A percentile compares a stretch with the other conserved stretches of the same genome.
Evolutionary conservation across 2,113 vertebrate genomes (phyloP).

Genomic region (Python bivittatus): DNA sequence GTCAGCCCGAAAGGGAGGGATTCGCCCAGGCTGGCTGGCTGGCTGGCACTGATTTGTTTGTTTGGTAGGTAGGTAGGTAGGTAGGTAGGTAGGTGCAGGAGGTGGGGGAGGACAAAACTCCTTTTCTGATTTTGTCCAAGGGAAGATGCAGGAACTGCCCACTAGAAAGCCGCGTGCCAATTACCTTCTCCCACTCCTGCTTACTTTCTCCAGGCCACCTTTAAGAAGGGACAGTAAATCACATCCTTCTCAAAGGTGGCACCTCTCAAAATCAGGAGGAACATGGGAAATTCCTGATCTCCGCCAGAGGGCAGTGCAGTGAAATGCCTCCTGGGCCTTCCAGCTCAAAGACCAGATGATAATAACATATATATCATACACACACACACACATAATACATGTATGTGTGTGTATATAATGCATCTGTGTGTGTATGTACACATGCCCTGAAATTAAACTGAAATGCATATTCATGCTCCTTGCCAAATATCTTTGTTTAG

Average conservation of each 20-base stretch:
- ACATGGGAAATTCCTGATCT: neutral
- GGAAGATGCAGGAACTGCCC: fast-evolving
- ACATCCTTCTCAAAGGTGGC: no score
- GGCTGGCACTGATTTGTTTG: neutral
- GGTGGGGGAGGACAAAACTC: constrained; percentile 44
- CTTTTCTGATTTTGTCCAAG: neutral
- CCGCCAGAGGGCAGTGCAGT: neutral
- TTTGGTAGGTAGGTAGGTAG: constrained; percentile 74
- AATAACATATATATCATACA: neutral
- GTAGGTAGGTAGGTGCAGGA: constrained; percentile 77
- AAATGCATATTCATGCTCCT: neutral
- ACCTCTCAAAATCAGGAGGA: neutral
- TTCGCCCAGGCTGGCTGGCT: neutral
- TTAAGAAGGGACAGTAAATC: neutral
- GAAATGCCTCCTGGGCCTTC: neutral
- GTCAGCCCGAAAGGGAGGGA: constrained; percentile 72
- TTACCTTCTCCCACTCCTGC: neutral
- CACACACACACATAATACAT: no score
- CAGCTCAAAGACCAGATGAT: neutral
- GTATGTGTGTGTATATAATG: no score
- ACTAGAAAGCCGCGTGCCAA: constrained; percentile 5
- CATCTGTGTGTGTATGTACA: neutral
- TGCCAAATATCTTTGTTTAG: neutral
- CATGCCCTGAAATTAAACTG: neutral
- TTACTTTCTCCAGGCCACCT: neutral